Base-by-base conservation (phyloP, 2,113 vertebrate species). In the Phaetusa simplex region DNA sequence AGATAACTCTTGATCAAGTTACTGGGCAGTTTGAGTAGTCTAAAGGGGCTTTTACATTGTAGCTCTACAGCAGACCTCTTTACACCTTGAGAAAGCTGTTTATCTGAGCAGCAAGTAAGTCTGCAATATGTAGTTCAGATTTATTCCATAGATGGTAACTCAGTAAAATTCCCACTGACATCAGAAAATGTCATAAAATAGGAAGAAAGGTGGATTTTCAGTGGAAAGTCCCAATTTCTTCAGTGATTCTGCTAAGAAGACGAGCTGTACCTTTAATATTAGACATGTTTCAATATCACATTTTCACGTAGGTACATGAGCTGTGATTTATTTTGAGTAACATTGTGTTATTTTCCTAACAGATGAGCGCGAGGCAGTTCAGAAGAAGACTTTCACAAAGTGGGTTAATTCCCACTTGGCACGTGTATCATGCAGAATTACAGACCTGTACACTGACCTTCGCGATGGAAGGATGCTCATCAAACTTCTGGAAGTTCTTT, bases 381-480 rank as follows among this genome's bases (percentile, higher is more conserved):
- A 99, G 98, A 99, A 99, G 98, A 99, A 99, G 98, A 99, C 99
- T 66, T 99, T 99, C 98, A 99, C 99, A 10, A 99, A 99, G 84
- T 99, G 99, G 99, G 99, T 99, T 36, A 99, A 99, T 96, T 99
- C 99, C 22, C 99, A 99, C 97, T 97, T 99, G 83, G 99, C 99
- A 90, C 98, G 99, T 1, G 99, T 99, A 6, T 99, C 99, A 88
- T 99, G 99, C 94, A 98, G 99, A 77, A 99, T 99, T 97, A 99
- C 99, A 22, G 99, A 99, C 95, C 98, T 99, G 29, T 99, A 99
- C 97, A 98, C 99, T 23, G 99, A 99, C 97, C 99, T 99, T 84
- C 98, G 99, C 1, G 99, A 99, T 91, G 99, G 99, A 62, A 98
- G 99, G 83, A 99, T 99, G 99, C 99, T 99, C 90, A 99, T 99